Evolutionary conservation across 2,888 invertebrate species (phyloP).

Genomic region (Platerodrilus igneus): DNA sequence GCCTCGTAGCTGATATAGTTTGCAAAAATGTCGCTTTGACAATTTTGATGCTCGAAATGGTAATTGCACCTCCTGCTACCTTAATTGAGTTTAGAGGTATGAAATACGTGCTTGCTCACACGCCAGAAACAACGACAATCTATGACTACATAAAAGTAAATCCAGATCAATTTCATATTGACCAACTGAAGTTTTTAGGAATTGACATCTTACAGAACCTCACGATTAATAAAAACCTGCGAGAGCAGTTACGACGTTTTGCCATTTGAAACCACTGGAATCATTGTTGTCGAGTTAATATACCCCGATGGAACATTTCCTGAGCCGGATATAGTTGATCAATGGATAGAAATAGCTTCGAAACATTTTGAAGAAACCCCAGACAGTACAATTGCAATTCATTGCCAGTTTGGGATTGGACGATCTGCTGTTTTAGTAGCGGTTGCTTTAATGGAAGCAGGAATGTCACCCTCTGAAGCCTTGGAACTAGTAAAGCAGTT

Average conservation of each 20-base stretch:
- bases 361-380: constrained; percentile 9
- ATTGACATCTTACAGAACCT: no score
- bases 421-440: constrained; percentile 19
- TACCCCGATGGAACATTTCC: constrained; percentile 19
- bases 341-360: constrained; percentile 15
- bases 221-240: constrained; percentile 11
- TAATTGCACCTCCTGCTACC: no score
- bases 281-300: constrained; percentile 8
- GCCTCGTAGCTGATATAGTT: no score
- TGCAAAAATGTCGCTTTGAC: no score
- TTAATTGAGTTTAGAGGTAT: no score
- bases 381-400: constrained; percentile 13
- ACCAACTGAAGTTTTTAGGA: no score
- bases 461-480: constrained; percentile 8
- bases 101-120: no score
- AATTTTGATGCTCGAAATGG: no score
- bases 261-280: constrained; percentile 9
- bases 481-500: constrained; percentile 10
- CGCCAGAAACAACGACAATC: no score
- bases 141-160: no score
- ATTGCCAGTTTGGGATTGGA: constrained; percentile 18
- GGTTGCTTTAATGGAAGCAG: constrained; percentile 20
- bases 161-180: no score
- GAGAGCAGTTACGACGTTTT: constrained; percentile 5
- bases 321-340: neutral